Evolutionary conservation across 2,888 invertebrate species (phyloP).

Genomic region (Horisme vitalbata): DNA sequence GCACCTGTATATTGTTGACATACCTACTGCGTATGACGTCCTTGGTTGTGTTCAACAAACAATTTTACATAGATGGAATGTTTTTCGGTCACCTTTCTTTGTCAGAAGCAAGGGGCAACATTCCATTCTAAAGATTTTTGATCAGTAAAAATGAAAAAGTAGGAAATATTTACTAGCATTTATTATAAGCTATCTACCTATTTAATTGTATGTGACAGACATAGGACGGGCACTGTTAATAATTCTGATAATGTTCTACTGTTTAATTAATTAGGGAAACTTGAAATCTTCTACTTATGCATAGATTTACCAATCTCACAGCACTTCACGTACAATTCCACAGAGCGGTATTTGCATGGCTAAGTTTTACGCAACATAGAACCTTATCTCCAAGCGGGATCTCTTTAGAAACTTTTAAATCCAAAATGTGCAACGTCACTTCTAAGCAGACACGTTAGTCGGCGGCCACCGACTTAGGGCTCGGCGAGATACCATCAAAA

Average conservation of each 20-base stretch:
- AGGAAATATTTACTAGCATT: too few relatives aligned
- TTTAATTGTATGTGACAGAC: background rate
- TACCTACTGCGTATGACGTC: slow-evolving; percentile 24
- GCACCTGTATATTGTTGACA: slow-evolving; percentile 41
- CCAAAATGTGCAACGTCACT: slow-evolving; percentile 62
- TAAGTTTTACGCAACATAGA: slow-evolving; percentile 27
- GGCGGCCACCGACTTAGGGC: slow-evolving; percentile 43
- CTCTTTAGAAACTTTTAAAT: slow-evolving; percentile 43
- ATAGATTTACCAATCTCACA: slow-evolving; percentile 34
- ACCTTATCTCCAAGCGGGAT: slow-evolving; percentile 36
- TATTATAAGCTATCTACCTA: too few relatives aligned
- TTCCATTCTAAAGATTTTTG: too few relatives aligned
- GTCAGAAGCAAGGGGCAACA: background rate
- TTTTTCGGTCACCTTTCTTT: slow-evolving; percentile 22
- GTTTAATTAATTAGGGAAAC: slow-evolving; percentile 35
- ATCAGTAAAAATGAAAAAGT: too few relatives aligned
- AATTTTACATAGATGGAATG: slow-evolving; percentile 17
- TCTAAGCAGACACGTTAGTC: slow-evolving; percentile 57
- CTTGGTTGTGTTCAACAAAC: slow-evolving; percentile 26
- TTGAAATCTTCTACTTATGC: slow-evolving; percentile 32
- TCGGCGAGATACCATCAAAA: slow-evolving; percentile 42
- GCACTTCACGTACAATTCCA: slow-evolving; percentile 30
- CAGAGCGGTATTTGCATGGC: slow-evolving; percentile 25
- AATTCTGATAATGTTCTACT: slow-evolving; percentile 35
- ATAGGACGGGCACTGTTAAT: slow-evolving; percentile 26